These are phyloP conservation scores for Drosophila gunungcola DNA, from an alignment of 1,140 invertebrate genomes.

Conservation along the genomic window DNA sequence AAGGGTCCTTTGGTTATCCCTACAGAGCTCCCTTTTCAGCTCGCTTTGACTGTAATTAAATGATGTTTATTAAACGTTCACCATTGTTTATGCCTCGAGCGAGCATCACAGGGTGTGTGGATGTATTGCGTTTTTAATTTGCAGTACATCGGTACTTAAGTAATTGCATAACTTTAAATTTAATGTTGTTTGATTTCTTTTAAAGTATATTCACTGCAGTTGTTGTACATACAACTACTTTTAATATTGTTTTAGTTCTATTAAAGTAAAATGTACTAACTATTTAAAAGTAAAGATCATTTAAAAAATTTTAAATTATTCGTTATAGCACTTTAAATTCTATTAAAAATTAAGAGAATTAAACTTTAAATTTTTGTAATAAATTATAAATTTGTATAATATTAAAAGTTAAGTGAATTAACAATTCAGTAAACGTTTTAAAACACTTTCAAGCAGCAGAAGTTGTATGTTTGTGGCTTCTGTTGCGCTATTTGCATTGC, in stretches of 20 bases:
- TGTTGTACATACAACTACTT: too few relatives aligned
- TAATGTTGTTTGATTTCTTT: too few relatives aligned
- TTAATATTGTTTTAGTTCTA: too few relatives aligned
- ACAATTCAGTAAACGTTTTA: too few relatives aligned
- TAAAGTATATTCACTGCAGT: too few relatives aligned
- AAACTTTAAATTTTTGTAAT: not conserved
- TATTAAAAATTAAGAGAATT: not conserved
- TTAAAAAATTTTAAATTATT: too few relatives aligned
- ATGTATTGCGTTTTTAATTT: not conserved
- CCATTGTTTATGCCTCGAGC: slow-evolving; percentile 18
- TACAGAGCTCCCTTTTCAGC: slow-evolving; percentile 26
- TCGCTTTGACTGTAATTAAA: slow-evolving; percentile 67
- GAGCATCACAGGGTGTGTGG: not conserved
- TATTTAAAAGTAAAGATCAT: too few relatives aligned
- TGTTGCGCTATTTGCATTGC: slow-evolving; percentile 51
- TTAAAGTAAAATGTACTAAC: too few relatives aligned
- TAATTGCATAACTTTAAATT: too few relatives aligned
- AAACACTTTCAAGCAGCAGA: not conserved
- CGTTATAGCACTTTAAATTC: too few relatives aligned
- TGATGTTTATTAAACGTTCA: slow-evolving; percentile 71
- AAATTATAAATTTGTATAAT: not conserved
- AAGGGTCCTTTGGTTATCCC: slow-evolving; percentile 38
- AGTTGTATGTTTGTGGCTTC: slow-evolving; percentile 3
- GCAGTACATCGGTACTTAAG: not conserved
- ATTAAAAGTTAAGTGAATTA: not conserved